Evolutionary conservation across 35 echinoderm and acorn worm species (phyloP).

Genomic region (Lytechinus pictus): DNA sequence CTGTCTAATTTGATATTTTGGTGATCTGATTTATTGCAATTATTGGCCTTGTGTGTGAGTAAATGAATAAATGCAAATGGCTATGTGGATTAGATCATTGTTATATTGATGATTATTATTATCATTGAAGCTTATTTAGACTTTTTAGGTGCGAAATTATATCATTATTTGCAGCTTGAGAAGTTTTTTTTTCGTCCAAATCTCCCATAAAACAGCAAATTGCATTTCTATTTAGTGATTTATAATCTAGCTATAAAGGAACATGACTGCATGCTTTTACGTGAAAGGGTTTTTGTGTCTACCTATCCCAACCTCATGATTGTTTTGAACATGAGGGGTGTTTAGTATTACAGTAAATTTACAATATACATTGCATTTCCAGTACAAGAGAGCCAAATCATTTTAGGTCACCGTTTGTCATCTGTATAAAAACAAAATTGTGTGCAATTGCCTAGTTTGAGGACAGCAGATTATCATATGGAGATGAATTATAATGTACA

Average conservation of each 20-base stretch:
- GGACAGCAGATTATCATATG: background rate
- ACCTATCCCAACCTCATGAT: too few relatives aligned
- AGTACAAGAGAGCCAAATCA: background rate
- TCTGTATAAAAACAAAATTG: background rate
- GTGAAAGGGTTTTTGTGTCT: too few relatives aligned
- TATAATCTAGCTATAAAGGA: too few relatives aligned
- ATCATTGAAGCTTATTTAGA: background rate
- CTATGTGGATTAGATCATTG: background rate
- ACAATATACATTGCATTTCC: too few relatives aligned
- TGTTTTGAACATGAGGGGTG: too few relatives aligned
- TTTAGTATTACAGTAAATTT: too few relatives aligned
- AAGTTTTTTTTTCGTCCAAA: background rate
- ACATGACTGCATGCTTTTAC: too few relatives aligned
- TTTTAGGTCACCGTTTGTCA: background rate
- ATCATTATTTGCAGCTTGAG: background rate
- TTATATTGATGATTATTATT: background rate
- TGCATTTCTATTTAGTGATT: background rate
- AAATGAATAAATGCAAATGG: background rate
- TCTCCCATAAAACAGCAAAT: background rate
- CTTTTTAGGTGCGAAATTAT: background rate
- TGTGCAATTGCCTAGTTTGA: conserved; percentile 10
- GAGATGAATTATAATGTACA: background rate
- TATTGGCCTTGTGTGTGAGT: background rate
- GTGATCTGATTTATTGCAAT: background rate
- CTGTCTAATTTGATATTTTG: background rate